Evolutionary conservation across 2,113 vertebrate species (phyloP).

Genomic region (Penelope pileata): DNA sequence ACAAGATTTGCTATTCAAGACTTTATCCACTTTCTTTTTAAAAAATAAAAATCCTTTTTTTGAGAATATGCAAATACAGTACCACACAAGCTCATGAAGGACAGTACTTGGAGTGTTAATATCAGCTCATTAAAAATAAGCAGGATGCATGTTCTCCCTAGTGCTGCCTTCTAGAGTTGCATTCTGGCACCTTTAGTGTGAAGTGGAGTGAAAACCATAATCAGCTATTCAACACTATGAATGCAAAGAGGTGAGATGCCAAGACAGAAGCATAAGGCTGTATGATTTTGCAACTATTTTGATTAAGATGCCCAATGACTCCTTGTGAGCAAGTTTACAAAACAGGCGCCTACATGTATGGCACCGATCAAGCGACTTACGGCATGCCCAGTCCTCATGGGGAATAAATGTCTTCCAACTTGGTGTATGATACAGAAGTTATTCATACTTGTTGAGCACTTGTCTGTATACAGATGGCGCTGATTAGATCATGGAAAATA

Average conservation of each 20-base stretch:
- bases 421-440: background rate
- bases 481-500: background rate
- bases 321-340: background rate
- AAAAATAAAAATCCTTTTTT: background rate
- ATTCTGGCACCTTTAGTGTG: background rate
- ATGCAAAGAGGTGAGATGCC: background rate
- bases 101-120: background rate
- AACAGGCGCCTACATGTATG: accelerated
- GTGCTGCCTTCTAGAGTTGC: background rate
- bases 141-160: background rate
- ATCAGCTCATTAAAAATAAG: background rate
- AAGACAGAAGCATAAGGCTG: background rate
- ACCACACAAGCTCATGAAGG: background rate
- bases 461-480: background rate
- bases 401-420: background rate
- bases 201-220: background rate
- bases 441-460: background rate
- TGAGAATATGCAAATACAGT: background rate
- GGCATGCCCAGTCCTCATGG: background rate
- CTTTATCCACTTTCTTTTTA: background rate
- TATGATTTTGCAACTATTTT: background rate
- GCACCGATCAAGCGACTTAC: background rate
- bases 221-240: background rate
- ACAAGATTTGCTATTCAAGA: background rate
- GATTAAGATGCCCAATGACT: background rate